Evolutionary conservation across 2,888 invertebrate species (phyloP).

Genomic region (Odontocolon sp.): DNA sequence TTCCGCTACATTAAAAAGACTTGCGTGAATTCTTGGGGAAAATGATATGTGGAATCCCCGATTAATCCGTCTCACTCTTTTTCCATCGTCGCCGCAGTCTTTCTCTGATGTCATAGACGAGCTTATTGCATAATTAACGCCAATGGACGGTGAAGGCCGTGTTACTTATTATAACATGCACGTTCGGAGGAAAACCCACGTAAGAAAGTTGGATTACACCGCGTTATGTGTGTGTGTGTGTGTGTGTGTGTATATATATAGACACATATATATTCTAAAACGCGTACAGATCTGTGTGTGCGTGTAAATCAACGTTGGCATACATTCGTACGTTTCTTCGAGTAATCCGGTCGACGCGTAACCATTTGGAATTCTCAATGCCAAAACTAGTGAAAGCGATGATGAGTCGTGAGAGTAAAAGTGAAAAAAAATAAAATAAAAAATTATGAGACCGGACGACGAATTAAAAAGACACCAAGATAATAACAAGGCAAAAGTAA

Average conservation of each 20-base stretch:
- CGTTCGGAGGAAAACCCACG: constrained; percentile 72
- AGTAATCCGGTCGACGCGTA: constrained; percentile 4
- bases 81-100: constrained; percentile 23
- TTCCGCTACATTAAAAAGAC: no score
- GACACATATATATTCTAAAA: neutral
- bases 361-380: constrained; percentile 59
- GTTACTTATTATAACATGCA: constrained; percentile 66
- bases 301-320: neutral
- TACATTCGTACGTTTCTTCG: neutral
- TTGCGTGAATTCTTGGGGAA: constrained; percentile 39
- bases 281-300: neutral
- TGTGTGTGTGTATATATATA: no score
- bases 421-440: no score
- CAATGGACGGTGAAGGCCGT: constrained; percentile 75
- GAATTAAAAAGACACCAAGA: no score
- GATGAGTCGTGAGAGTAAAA: constrained; percentile 48
- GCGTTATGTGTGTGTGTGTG: constrained; percentile 25
- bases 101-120: constrained; percentile 72
- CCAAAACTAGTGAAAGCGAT: constrained; percentile 65
- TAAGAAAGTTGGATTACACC: constrained; percentile 67
- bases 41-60: constrained; percentile 68
- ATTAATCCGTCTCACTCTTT: constrained; percentile 46
- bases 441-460: no score
- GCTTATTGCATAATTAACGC: constrained; percentile 75
- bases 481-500: no score